phyloP scores from a whole-genome alignment of 1,140 invertebrate genomes.

The Drosophila bocki region DNA sequence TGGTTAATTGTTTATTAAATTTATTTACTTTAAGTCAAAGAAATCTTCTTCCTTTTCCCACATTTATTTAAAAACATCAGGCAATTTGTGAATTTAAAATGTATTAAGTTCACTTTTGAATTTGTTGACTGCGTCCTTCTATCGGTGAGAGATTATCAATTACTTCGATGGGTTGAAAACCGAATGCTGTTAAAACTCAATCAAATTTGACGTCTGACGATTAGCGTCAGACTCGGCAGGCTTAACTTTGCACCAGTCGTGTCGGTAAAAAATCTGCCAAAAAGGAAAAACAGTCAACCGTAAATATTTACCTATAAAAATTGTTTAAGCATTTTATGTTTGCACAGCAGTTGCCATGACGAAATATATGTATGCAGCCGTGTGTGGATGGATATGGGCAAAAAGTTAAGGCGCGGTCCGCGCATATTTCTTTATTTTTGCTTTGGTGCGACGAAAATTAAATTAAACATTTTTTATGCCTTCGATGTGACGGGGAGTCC shows the following conservation, averaged over 20 bases:
- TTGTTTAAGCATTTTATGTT: slow-evolving; percentile 81
- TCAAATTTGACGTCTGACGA: slow-evolving; percentile 71
- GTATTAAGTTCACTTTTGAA: neutral
- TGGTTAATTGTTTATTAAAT: neutral
- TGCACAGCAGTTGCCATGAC: slow-evolving; percentile 73
- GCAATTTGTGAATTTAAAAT: neutral
- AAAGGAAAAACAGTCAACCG: slow-evolving; percentile 14
- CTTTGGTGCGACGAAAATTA: slow-evolving; percentile 62
- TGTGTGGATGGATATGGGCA: slow-evolving; percentile 6
- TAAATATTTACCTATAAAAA: slow-evolving; percentile 77
- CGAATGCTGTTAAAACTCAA: slow-evolving; percentile 63
- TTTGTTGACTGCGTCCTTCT: neutral
- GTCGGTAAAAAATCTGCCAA: neutral
- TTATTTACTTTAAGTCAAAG: neutral
- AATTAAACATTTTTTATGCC: slow-evolving; percentile 81
- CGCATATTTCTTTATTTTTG: slow-evolving; percentile 20
- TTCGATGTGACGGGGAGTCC: slow-evolving; percentile 3
- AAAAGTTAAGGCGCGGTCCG: slow-evolving; percentile 32
- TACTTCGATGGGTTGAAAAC: slow-evolving; percentile 19
- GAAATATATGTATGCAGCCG: slow-evolving; percentile 22
- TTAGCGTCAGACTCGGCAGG: slow-evolving; percentile 44
- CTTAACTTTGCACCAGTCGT: neutral
- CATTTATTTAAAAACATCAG: neutral
- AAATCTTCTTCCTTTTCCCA: neutral
- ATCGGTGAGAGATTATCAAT: slow-evolving; percentile 58